phyloP scores from a whole-genome alignment of 2,113 vertebrate genomes.

The Monopterus albus region DNA sequence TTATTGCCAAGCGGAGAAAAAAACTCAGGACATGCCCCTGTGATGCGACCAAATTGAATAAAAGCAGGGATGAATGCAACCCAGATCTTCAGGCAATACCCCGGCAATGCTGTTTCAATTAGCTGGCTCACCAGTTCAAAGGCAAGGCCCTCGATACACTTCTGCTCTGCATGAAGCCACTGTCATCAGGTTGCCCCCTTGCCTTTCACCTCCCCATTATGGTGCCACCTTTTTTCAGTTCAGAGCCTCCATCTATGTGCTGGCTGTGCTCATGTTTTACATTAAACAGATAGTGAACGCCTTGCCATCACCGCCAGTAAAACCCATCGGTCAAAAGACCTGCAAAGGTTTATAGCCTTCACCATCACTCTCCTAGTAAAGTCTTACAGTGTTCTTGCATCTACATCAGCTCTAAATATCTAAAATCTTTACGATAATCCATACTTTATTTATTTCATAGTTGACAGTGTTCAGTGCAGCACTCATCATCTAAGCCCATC shows the following conservation, averaged over 20 bases:
- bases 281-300: conserved; percentile 72
- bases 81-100: conserved; percentile 76
- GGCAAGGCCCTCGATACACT: conserved; percentile 69
- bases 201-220: conserved; percentile 68
- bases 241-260: conserved; percentile 35
- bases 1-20: conserved; percentile 77
- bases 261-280: conserved; percentile 71
- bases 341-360: conserved; percentile 58
- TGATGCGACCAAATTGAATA: conserved; percentile 80
- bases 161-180: conserved; percentile 69
- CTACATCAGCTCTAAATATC: conserved; percentile 4
- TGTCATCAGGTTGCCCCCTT: conserved; percentile 73
- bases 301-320: conserved; percentile 43
- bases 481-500: neutral
- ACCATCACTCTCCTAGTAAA: conserved; percentile 26
- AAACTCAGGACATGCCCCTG: conserved; percentile 43
- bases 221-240: conserved; percentile 69
- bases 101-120: conserved; percentile 84
- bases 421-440: neutral
- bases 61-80: conserved; percentile 77
- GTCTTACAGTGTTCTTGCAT: conserved; percentile 9
- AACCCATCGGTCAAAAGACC: conserved; percentile 68
- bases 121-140: conserved; percentile 80
- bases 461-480: neutral
- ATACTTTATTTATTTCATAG: neutral